Base-by-base conservation (phyloP, 2,888 invertebrate genomes). In the Patella pellucida region DNA sequence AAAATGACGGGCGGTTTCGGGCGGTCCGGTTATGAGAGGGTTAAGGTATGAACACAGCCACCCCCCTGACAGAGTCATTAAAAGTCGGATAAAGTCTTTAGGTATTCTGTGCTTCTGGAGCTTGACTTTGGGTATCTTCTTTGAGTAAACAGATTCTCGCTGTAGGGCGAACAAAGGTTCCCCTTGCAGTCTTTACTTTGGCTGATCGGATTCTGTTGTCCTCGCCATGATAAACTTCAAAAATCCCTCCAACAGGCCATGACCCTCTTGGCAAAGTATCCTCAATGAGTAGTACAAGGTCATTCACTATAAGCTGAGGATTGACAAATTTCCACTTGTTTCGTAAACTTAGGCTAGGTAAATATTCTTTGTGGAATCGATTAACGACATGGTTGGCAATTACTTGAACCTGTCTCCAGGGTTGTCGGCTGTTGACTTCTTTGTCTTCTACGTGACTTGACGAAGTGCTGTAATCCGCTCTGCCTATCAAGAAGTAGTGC, bases 351-450 rank as follows among this genome's bases (percentile, higher is more conserved):
- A 15, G 56, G 19, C n/a, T 56, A 19, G 56, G 56, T 56, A 56
- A 19, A 56, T 56, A 56, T 16, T 56, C 56, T 19, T 56, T 56
- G n/a, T 5, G 56, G 3, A 56, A 56, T 19, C 56, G 56, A 15
- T 15, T 56, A 1, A 14, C 16, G 15, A 15, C 56, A n/a, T 56
- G 56, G 3, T 56, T 56, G 16, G 14, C 56, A 16, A 56, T 56
- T 16, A 56, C 56, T 19, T 56, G 56, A n/a, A 56, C 56, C 19
- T 16, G 77, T 19, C 74, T 56, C 75, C 71, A 77, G 15, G 69
- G 50, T 14, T 68, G 16, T 15, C 71, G 54, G 56, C 74, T 74
- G 54, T 68, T 67, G 41, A 75, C 31, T 62, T 75, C 74, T 14
- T 50, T 52, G 1, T 56, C 69, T 19, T 54, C n/a, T 31, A n/a